Evolutionary conservation across 2,113 vertebrate species (phyloP).

Genomic region (Dolichallabes microphthalmus): DNA sequence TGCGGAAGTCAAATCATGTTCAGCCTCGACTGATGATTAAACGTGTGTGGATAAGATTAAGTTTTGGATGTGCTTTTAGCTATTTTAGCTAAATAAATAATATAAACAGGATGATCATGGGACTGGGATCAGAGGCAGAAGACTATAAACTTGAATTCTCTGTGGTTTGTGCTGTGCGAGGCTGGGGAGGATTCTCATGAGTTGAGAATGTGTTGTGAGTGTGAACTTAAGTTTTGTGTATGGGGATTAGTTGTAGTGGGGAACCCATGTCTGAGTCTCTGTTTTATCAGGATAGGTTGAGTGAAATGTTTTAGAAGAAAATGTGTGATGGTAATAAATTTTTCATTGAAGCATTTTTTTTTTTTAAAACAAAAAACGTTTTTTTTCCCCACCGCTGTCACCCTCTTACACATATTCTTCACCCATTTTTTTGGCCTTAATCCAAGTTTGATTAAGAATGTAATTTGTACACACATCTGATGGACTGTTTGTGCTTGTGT

Average conservation of each 20-base stretch:
- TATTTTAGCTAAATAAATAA: background rate
- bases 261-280: background rate
- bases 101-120: background rate
- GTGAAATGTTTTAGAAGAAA: background rate
- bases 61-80: background rate
- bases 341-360: background rate
- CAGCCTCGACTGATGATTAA: background rate
- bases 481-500: conserved; percentile 5
- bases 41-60: background rate
- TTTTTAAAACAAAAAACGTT: background rate
- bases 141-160: background rate
- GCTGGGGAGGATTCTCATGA: background rate
- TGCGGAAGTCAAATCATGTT: background rate
- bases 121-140: background rate
- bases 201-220: too few relatives aligned
- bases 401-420: too few relatives aligned
- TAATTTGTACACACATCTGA: background rate
- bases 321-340: too few relatives aligned
- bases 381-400: background rate
- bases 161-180: background rate
- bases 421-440: background rate
- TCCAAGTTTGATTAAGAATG: background rate
- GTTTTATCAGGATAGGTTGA: background rate
- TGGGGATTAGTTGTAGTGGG: background rate
- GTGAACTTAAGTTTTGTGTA: background rate